Base-by-base conservation (phyloP, 2,888 invertebrate genomes). In the Adineta ricciae region DNA sequence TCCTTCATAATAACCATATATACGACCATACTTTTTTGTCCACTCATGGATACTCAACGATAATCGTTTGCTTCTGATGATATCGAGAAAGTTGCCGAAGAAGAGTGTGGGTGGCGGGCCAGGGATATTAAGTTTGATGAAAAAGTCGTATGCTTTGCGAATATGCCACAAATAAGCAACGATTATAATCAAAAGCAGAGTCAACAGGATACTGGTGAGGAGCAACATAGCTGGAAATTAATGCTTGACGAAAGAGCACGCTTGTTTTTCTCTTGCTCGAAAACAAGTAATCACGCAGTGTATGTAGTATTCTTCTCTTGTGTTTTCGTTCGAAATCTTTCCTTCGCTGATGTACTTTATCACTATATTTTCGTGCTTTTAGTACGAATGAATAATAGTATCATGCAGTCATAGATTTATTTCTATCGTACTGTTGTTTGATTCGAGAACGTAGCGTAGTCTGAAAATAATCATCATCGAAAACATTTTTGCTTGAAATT, bases 1-100 rank as follows among this genome's bases (percentile, higher is more conserved):
- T 38, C 73, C 73, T 78, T 78, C 41, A 11, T 38, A 78, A 78
- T 78, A 78, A 24, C 73, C 73, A 78, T 24, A 78, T 8, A 78
- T 24, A 41, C 73, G 36, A 24, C 73, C 73, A 78, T 78, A 78
- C 19, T 78, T 78, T 24, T 78, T 24, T 24, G 73, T 78, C 73
- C 73, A 78, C 24, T 36, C 24, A 7, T 41, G 27, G 2, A 78
- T 24, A 5, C 27, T 36, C 9, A 78, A 78, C 1, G 73, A 36
- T 19, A 24, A 7, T 9, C 73, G 16, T 36, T 27, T 36, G 9
- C 36, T 78, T 78, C 41, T 78, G 2, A 78, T 78, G 24, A 78
- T 24, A 9, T 78, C 73, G 0, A 8, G 24, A 41, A 78, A 78
- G 8, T 78, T 78, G 1, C 73, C 73, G 21, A 78, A 41, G n/a